A percentile compares a stretch with the other conserved stretches of the same genome.
These are phyloP conservation scores for Hypotaenidia okinawae DNA, from an alignment of 2,797 vertebrate genomes.

Conservation along the genomic window DNA sequence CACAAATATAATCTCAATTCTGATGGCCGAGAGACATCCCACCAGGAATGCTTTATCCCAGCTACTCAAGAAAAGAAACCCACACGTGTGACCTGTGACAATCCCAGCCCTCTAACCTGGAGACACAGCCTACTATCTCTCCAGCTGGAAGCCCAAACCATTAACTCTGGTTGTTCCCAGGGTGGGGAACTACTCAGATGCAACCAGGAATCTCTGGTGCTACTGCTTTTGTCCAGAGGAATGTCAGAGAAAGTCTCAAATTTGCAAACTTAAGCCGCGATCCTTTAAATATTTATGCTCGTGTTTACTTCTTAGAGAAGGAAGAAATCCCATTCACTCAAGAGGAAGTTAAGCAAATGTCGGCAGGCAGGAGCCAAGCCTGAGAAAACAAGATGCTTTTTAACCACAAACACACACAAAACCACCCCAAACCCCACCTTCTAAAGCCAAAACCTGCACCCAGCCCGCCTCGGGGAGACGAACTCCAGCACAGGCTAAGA, in stretches of 20 bases:
- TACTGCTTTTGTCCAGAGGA: constrained; percentile 14
- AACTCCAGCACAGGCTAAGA: not conserved
- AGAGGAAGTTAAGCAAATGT: constrained; percentile 17
- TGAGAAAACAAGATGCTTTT: not conserved
- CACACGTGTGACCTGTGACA: not conserved
- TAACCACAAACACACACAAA: not conserved
- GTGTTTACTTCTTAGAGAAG: not conserved
- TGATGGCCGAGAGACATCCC: not conserved
- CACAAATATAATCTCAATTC: not conserved
- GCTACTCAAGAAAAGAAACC: not conserved
- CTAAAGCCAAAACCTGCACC: not conserved
- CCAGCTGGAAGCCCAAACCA: not conserved
- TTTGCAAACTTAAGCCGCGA: not conserved
- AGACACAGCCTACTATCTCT: rapidly evolving
- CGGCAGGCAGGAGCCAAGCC: not conserved
- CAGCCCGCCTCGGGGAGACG: not conserved
- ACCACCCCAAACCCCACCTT: not conserved
- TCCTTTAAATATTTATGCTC: constrained; percentile 45
- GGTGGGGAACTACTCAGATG: not conserved
- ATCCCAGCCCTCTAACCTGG: not conserved
- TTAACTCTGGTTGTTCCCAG: not conserved
- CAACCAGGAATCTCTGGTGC: rapidly evolving
- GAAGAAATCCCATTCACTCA: not conserved
- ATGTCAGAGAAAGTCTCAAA: constrained; percentile 24
- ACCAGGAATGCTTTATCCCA: not conserved